phyloP scores from a whole-genome alignment of 2,888 invertebrate species.

The Sclerodermus sp. region DNA sequence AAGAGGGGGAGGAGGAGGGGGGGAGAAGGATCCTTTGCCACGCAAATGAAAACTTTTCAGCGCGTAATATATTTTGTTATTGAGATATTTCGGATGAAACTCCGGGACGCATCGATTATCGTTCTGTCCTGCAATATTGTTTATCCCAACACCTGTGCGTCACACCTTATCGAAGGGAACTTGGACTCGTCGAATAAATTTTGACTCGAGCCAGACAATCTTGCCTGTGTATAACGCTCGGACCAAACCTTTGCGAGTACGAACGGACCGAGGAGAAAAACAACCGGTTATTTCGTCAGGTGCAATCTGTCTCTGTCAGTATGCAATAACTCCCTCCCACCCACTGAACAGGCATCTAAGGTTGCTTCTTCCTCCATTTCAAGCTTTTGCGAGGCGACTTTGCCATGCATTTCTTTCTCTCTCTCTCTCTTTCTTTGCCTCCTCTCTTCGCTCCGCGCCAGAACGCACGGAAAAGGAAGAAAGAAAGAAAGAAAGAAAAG shows the following conservation, averaged over 20 bases:
- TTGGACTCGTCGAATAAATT: slow-evolving; percentile 4
- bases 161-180: slow-evolving; percentile 4
- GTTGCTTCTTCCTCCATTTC: no score
- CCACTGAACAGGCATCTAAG: no score
- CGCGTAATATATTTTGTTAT: no score
- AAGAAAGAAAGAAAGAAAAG: no score
- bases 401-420: no score
- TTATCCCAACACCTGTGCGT: slow-evolving; percentile 29
- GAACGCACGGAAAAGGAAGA: no score
- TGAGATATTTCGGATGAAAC: no score
- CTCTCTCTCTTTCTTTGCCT: no score
- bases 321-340: slow-evolving; percentile 28
- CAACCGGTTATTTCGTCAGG: slow-evolving; percentile 32
- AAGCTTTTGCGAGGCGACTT: no score
- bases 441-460: no score
- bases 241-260: slow-evolving; percentile 10
- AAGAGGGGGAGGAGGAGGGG: not conserved
- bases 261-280: slow-evolving; percentile 10
- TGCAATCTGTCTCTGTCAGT: slow-evolving; percentile 41
- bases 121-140: slow-evolving; percentile 23
- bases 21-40: not conserved
- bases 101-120: slow-evolving; percentile 26
- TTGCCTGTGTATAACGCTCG: not conserved
- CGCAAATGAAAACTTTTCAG: no score
- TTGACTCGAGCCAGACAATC: no score